Conservation (phyloP, 2,888 invertebrate genomes). For the Perithous albicinctus region DNA sequence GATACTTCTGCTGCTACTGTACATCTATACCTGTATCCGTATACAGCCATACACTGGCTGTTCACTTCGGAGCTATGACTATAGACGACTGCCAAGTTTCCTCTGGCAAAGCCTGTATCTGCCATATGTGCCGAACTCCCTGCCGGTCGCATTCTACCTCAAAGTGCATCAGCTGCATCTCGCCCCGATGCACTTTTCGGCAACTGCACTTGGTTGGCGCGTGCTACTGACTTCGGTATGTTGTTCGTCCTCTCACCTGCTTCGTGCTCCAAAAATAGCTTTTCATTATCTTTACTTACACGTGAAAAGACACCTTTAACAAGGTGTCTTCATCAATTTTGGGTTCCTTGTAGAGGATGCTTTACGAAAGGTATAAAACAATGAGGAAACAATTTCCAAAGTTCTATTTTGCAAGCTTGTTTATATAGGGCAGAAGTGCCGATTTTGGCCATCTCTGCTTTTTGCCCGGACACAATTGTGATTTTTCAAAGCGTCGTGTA, state of each 20-base stretch:
- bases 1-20: slow-evolving; percentile 22
- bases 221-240: slow-evolving; percentile 22
- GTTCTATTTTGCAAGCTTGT: too few relatives aligned
- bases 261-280: not conserved
- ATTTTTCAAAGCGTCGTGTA: too few relatives aligned
- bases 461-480: too few relatives aligned
- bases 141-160: slow-evolving; percentile 13
- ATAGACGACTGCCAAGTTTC: slow-evolving; percentile 57
- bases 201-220: slow-evolving; percentile 37
- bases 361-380: too few relatives aligned
- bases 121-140: slow-evolving; percentile 56
- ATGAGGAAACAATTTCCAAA: not conserved
- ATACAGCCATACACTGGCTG: slow-evolving; percentile 28
- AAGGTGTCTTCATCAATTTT: too few relatives aligned
- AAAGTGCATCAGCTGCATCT: slow-evolving; percentile 62
- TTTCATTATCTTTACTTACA: not conserved
- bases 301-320: too few relatives aligned
- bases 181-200: slow-evolving; percentile 48
- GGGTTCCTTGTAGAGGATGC: too few relatives aligned
- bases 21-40: slow-evolving; percentile 12
- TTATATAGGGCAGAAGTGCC: too few relatives aligned
- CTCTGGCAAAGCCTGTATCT: slow-evolving; percentile 46
- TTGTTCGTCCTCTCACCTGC: not conserved
- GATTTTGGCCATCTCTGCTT: too few relatives aligned
- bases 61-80: slow-evolving; percentile 19